Evolutionary conservation across 2,113 vertebrate species (phyloP).

Genomic region (Ictidomys tridecemlineatus): DNA sequence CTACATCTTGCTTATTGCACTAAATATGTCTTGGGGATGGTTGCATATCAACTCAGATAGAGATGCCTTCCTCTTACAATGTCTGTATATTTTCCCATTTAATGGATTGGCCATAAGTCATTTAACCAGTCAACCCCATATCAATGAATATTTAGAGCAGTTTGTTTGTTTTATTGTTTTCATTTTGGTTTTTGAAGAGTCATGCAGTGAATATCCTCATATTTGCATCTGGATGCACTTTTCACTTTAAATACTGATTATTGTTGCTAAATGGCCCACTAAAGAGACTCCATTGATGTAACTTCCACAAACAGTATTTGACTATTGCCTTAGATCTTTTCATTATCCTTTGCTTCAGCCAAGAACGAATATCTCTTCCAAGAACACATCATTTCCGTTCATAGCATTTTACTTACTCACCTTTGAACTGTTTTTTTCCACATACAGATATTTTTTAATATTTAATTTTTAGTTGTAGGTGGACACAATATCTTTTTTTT

Average conservation of each 20-base stretch:
- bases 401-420: neutral
- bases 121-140: neutral
- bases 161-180: conserved; percentile 29
- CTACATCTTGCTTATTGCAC: neutral
- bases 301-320: neutral
- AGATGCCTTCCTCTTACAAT: neutral
- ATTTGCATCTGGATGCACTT: neutral
- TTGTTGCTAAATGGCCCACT: neutral
- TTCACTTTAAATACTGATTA: neutral
- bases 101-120: neutral
- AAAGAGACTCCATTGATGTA: neutral
- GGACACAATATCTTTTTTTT: no score
- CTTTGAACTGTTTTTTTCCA: conserved; percentile 34
- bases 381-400: neutral
- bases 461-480: no score
- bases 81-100: neutral
- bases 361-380: neutral
- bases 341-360: neutral
- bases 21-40: neutral
- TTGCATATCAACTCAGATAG: neutral
- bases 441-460: no score
- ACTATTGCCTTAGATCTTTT: neutral
- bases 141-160: neutral
- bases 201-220: neutral
- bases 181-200: conserved; percentile 40